A percentile compares a stretch with the other conserved stretches of the same genome.
phyloP scores from a whole-genome alignment of 2,113 vertebrate genomes.

The Donacobius atricapilla region DNA sequence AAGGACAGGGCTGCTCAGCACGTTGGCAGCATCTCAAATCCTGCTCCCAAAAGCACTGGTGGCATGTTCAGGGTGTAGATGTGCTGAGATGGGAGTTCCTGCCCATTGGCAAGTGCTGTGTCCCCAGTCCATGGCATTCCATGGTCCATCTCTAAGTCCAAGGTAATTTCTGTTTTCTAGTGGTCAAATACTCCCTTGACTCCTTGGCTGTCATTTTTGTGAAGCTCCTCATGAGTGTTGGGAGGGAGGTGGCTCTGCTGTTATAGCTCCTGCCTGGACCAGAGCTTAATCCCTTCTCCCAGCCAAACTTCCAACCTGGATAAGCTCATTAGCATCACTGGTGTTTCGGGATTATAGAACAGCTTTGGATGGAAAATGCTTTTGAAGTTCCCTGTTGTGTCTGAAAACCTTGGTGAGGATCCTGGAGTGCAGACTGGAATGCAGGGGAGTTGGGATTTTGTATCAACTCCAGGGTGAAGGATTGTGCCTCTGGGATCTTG shows the following conservation, averaged over 20 bases:
- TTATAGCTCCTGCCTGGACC: rapidly evolving
- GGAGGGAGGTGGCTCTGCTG: neutral
- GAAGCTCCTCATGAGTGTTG: neutral
- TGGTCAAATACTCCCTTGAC: neutral
- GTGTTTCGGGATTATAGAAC: neutral
- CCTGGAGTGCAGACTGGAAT: neutral
- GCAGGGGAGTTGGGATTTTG: neutral
- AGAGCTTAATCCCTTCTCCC: neutral
- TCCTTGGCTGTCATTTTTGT: neutral
- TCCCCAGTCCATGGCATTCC: neutral
- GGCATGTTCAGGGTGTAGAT: neutral
- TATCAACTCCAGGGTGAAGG: neutral
- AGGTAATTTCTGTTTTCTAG: neutral
- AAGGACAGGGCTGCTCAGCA: neutral
- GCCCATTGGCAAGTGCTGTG: rapidly evolving
- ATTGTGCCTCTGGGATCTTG: neutral
- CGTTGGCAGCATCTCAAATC: neutral
- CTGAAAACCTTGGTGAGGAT: neutral
- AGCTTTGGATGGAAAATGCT: neutral
- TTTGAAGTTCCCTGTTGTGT: neutral
- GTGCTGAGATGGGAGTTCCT: neutral
- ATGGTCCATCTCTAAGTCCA: neutral
- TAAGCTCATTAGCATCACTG: neutral
- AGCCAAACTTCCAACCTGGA: neutral
- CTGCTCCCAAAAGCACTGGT: neutral